Percentiles rank a stretch among this genome's conserved stretches.
phyloP scores from a whole-genome alignment of 1,140 invertebrate species.

The Bilobella aurantiaca region DNA sequence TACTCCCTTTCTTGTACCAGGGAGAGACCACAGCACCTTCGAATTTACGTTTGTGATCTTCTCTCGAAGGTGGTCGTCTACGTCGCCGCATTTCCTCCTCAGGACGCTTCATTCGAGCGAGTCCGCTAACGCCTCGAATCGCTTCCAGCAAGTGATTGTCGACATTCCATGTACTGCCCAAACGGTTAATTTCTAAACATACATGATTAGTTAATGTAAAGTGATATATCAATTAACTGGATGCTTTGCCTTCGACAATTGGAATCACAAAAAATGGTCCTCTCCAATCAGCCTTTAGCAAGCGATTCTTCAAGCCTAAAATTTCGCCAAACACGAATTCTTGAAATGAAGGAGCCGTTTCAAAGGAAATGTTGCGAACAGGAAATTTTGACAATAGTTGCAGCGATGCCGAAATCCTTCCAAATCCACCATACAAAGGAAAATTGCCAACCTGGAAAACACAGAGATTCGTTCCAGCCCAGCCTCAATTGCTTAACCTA shows the following conservation, averaged over 20 bases:
- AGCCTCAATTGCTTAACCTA: background rate
- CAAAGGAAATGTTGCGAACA: background rate
- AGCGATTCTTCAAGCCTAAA: background rate
- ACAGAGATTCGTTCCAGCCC: background rate
- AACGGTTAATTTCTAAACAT: too few species aligned
- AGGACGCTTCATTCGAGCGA: background rate
- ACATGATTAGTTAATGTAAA: too few species aligned
- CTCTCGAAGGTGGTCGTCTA: background rate
- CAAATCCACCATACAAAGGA: constrained; percentile 10
- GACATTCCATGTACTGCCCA: background rate
- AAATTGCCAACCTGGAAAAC: constrained; percentile 4
- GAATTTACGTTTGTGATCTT: background rate
- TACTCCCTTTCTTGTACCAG: constrained; percentile 2
- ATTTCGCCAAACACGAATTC: background rate
- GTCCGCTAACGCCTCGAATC: background rate
- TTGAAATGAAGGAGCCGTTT: background rate
- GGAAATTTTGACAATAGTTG: background rate
- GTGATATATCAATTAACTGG: too few species aligned
- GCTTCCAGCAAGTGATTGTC: background rate
- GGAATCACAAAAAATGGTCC: background rate
- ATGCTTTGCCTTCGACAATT: too few species aligned
- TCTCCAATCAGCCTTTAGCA: background rate
- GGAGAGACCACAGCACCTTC: constrained; percentile 1
- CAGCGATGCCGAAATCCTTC: background rate
- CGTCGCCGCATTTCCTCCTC: background rate